Conservation (phyloP, 1,140 invertebrate species). For the Rhagoletis pomonella region DNA sequence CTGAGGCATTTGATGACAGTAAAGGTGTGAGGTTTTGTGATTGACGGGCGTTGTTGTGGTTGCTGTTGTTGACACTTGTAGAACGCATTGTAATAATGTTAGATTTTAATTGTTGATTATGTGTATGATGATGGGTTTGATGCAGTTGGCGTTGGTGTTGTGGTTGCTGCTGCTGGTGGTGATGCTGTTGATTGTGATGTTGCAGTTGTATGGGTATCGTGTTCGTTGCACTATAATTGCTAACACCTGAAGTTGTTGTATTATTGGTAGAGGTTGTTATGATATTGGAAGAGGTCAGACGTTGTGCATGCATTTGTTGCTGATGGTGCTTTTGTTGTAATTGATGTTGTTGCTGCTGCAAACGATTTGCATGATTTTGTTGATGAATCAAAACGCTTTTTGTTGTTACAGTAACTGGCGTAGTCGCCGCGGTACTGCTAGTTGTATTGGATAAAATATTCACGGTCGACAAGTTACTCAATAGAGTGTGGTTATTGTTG, state of each 20-base stretch:
- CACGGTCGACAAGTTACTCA: constrained; percentile 26
- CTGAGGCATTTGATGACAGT: background rate
- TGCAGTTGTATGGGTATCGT: constrained; percentile 51
- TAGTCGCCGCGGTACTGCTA: background rate
- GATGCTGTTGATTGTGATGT: constrained; percentile 53
- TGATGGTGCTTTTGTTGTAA: constrained; percentile 33
- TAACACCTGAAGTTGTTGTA: background rate
- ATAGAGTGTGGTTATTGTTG: constrained; percentile 19
- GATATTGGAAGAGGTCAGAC: constrained; percentile 34
- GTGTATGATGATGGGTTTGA: constrained; percentile 10
- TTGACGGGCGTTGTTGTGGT: background rate
- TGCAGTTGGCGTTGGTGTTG: constrained; percentile 49
- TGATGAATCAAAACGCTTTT: constrained; percentile 20
- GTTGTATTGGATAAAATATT: background rate
- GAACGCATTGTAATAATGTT: constrained; percentile 34
- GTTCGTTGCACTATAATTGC: background rate
- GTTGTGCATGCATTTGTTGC: constrained; percentile 1
- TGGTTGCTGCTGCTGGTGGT: constrained; percentile 33
- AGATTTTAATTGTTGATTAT: constrained; percentile 34
- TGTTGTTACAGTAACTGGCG: background rate
- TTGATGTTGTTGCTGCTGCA: constrained; percentile 52
- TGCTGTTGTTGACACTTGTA: background rate
- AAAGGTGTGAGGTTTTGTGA: constrained; percentile 30
- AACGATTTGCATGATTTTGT: background rate
- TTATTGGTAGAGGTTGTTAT: constrained; percentile 33